phyloP scores from a whole-genome alignment of 1,140 invertebrate species.

The Zaprionus davidi region DNA sequence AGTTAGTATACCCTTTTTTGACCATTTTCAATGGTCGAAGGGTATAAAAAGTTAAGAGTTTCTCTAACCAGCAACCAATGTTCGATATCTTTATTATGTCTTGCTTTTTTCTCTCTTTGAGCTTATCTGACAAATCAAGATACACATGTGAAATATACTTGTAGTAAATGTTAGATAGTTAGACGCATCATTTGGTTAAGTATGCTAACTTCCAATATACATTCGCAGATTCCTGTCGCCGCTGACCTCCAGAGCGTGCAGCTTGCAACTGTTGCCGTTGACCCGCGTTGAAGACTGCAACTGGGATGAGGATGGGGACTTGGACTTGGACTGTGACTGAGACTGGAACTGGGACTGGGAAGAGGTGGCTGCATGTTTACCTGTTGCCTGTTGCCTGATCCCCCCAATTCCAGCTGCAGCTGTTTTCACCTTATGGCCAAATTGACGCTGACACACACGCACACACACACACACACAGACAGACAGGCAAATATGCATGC shows the following conservation, averaged over 20 bases:
- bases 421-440: constrained; percentile 53
- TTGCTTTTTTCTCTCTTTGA: too few species aligned
- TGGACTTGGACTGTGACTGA: background rate
- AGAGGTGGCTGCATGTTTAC: background rate
- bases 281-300: background rate
- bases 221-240: background rate
- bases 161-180: too few species aligned
- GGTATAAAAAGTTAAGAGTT: too few species aligned
- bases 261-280: background rate
- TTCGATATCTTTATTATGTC: too few species aligned
- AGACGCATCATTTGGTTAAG: too few species aligned
- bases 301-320: background rate
- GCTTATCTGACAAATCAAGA: too few species aligned
- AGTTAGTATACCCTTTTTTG: too few species aligned
- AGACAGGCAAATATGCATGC: background rate
- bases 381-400: constrained; percentile 6
- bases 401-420: constrained; percentile 30
- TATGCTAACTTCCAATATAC: too few species aligned
- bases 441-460: constrained; percentile 24
- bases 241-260: background rate
- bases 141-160: too few species aligned
- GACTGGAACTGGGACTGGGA: background rate
- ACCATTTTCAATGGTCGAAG: too few species aligned
- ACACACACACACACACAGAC: constrained; percentile 9
- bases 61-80: too few species aligned